Percentiles rank a stretch among this genome's conserved stretches.
Evolutionary conservation across 1,140 invertebrate species (phyloP).

Genomic region (Sycophaga agraensis): DNA sequence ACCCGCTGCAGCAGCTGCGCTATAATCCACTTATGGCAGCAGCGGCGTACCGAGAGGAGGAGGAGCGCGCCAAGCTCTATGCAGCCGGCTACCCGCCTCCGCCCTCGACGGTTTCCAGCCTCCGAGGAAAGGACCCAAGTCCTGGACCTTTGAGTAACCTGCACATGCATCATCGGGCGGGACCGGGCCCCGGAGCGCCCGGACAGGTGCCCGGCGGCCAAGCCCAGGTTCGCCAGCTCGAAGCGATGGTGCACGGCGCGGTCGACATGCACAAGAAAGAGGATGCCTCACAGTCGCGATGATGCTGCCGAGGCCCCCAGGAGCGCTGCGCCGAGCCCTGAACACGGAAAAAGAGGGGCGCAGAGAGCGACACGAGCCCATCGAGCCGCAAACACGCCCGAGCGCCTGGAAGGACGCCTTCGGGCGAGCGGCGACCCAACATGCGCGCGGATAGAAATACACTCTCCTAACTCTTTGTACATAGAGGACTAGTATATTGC

Average conservation of each 20-base stretch:
- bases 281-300: slow-evolving; percentile 55
- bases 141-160: slow-evolving; percentile 59
- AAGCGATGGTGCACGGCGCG: slow-evolving; percentile 44
- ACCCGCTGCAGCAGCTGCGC: slow-evolving; percentile 65
- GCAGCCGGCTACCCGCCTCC: slow-evolving; percentile 61
- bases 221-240: slow-evolving; percentile 36
- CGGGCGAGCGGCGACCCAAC: neutral
- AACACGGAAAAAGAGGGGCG: neutral
- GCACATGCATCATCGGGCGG: slow-evolving; percentile 56
- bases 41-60: slow-evolving; percentile 67
- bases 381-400: neutral
- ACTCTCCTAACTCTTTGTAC: neutral
- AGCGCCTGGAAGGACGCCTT: neutral
- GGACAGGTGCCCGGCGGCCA: slow-evolving; percentile 42
- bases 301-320: slow-evolving; percentile 46
- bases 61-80: slow-evolving; percentile 73
- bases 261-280: slow-evolving; percentile 59
- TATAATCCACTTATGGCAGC: slow-evolving; percentile 74
- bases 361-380: slow-evolving; percentile 10
- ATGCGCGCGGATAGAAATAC: neutral
- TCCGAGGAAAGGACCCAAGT: slow-evolving; percentile 65
- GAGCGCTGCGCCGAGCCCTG: too few species aligned
- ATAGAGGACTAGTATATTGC: too few species aligned
- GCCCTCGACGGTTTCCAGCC: slow-evolving; percentile 56
- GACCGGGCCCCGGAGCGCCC: slow-evolving; percentile 47